Base-by-base conservation (phyloP, 2,113 vertebrate genomes). In the Cyprinus carpio region DNA sequence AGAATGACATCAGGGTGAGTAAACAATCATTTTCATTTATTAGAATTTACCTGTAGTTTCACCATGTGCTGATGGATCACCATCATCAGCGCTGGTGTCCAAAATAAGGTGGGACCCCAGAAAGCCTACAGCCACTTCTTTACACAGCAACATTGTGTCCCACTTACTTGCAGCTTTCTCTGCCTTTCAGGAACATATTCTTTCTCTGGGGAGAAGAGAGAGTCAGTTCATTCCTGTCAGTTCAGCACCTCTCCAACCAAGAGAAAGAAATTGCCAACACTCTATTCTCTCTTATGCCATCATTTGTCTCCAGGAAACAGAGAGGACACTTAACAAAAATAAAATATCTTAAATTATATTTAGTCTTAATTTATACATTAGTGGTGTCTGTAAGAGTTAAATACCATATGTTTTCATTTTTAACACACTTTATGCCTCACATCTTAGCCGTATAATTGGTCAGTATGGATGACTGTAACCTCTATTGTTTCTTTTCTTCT, bases 131-230 rank as follows among this genome's bases (percentile, higher is more conserved):
- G 51, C 6, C 16, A 25, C 10, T 72, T 72, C 34, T 72, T 43
- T 43, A 72, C 20, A 43, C 18, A 43, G 34, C 69, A 13, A n/a
- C 12, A n/a, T 12, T 43, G 34, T 43, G 69, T 72, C 20, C 69
- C 20, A 72, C 69, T 72, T 72, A 43, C 18, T 71, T 7, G 4
- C 34, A 72, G 69, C 10, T 72, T 72, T 40, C 34, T 40, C 43
- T 49, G 72, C 43, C 43, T 75, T 75, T 49, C 72, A 49, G 23
- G 40, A 75, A 46, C 72, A 75, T 49, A 75, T 75, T 49, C 3
- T 40, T 72, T n/a, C 69, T 20, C 37, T 43, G 23, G 34, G 20
- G 37, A 72, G 37, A 72, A 6, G 10, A 72, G 69, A 1, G 20
- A 72, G 20, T 72, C 4, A n/a, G 69, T 72, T 72, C 69, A 40